Conservation (phyloP, 2,113 vertebrate genomes). For the Mesitornis unicolor region DNA sequence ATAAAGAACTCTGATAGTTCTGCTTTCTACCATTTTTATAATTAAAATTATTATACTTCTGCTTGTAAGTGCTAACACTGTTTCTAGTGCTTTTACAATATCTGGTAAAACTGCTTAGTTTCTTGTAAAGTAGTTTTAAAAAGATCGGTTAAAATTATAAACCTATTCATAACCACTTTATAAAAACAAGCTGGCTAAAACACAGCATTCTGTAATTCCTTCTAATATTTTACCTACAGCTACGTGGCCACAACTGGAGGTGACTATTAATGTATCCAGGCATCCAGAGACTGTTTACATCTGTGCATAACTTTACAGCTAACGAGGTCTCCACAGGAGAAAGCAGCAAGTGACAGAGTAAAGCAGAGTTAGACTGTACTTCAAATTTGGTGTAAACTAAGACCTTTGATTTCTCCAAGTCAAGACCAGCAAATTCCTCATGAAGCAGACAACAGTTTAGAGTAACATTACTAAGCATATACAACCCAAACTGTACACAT, state of each 20-base stretch:
- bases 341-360: neutral
- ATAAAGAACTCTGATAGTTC: neutral
- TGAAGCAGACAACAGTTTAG: neutral
- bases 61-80: neutral
- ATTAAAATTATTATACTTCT: neutral
- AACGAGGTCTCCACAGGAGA: neutral
- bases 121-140: neutral
- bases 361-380: neutral
- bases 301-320: neutral
- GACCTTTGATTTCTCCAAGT: neutral
- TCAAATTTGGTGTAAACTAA: neutral
- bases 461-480: neutral
- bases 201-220: accelerated
- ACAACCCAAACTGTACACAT: neutral
- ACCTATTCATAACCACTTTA: neutral
- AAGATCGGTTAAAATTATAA: neutral
- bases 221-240: neutral
- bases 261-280: neutral
- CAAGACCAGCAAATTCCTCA: neutral
- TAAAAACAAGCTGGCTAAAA: neutral
- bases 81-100: neutral
- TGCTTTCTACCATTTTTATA: neutral
- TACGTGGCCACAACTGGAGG: neutral
- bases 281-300: neutral
- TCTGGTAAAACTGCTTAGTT: neutral